Base-by-base conservation (phyloP, 1,140 invertebrate species). In the Trichonephila clavipes region DNA sequence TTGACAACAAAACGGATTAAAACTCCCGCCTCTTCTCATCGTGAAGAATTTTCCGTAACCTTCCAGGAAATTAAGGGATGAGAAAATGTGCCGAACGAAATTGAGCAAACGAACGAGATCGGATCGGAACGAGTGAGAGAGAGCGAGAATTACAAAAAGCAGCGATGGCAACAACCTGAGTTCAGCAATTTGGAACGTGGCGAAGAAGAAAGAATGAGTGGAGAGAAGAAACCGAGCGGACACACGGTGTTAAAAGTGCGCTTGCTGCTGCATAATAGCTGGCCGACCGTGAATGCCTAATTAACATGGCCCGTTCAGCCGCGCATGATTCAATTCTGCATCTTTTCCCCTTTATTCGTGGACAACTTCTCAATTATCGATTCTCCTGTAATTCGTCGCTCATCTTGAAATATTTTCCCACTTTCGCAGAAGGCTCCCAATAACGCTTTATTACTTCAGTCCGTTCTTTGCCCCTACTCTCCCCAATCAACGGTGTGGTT, bases 341-440 rank as follows among this genome's bases (percentile, higher is more conserved):
- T 72, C 61, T 77, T 82, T n/a, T 51, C 62, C 12, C 66, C 77
- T 51, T 58, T 24, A n/a, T 24, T 34, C 83, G 62, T 87, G 64
- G 83, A 91, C 89, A 92, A 92, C 90, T 92, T 87, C 90, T 86
- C 90, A 92, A 92, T 92, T 92, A 92, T 92, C 90, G 90, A 92
- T 92, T 69, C 81, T 34, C 81, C 28, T 19, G 40, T 92, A 92
- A 92, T 92, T 86, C 40, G 51, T 87, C 81, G 77, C 51, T 85
- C 77, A 66, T 92, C 90, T 92, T 92, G 90, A 85, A 92, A 92
- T 92, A 92, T 92, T 92, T 92, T 66, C 90, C 90, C 28, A 83
- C 90, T 82, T 90, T 83, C 24, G 24, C 61, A 58, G 77, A 85
- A 85, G 90, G 90, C 21, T 28, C 62, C 28, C 28, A 89, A 77